phyloP scores from a whole-genome alignment of 1,140 invertebrate species.

The Pseudomyrmex cubaensis region DNA sequence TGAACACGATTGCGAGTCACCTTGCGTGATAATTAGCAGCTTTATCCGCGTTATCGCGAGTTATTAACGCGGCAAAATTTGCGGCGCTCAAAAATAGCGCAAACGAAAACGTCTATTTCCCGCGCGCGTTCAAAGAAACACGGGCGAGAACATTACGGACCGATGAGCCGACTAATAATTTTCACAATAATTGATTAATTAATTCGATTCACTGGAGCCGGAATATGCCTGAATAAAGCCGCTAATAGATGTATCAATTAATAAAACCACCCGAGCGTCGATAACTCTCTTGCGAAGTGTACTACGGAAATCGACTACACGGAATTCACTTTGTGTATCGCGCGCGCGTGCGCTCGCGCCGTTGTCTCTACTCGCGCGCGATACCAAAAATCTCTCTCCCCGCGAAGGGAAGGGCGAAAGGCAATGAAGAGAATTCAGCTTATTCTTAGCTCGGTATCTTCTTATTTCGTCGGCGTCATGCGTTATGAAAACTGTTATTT shows the following conservation, averaged over 20 bases:
- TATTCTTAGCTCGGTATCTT: slow-evolving; percentile 16
- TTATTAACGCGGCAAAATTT: slow-evolving; percentile 54
- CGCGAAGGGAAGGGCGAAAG: neutral
- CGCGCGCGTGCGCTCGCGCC: neutral
- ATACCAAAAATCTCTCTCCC: too few relatives aligned
- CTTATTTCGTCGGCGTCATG: slow-evolving; percentile 9
- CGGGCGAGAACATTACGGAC: slow-evolving; percentile 38
- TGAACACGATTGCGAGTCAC: neutral
- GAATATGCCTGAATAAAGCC: slow-evolving; percentile 56
- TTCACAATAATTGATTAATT: slow-evolving; percentile 60
- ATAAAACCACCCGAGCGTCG: slow-evolving; percentile 37
- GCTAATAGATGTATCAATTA: slow-evolving; percentile 60
- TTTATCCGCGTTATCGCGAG: slow-evolving; percentile 23
- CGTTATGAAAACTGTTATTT: slow-evolving; percentile 47
- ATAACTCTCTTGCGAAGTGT: slow-evolving; percentile 28
- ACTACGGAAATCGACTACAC: neutral
- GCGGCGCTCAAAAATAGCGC: slow-evolving; percentile 33
- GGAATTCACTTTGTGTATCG: neutral
- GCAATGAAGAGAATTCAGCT: slow-evolving; percentile 18
- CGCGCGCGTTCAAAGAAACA: slow-evolving; percentile 45
- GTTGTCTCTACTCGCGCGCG: neutral
- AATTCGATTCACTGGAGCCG: slow-evolving; percentile 53
- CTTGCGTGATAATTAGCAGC: slow-evolving; percentile 38
- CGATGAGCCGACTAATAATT: slow-evolving; percentile 48
- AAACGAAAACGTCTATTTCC: slow-evolving; percentile 16